These are phyloP conservation scores for Dicyrtoma fusca DNA, from an alignment of 2,888 invertebrate species.

Conservation along the genomic window DNA sequence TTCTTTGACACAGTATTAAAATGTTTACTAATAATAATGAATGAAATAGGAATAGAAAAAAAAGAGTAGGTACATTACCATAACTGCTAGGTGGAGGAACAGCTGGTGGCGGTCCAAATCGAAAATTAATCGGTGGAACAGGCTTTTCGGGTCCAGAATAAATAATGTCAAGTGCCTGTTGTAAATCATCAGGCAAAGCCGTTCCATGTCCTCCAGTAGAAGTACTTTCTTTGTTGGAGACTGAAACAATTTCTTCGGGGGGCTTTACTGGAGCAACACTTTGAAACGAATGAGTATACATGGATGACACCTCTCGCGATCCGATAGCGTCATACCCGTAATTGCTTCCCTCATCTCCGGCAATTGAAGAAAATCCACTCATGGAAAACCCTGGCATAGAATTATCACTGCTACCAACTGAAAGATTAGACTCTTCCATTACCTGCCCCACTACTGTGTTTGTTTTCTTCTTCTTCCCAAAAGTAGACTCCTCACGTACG, in stretches of 20 bases:
- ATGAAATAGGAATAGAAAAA: too few species aligned
- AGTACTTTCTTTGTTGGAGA: conserved; percentile 1
- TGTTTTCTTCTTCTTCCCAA: too few species aligned
- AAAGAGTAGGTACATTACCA: conserved; percentile 43
- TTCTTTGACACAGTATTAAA: too few species aligned
- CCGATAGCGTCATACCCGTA: conserved; percentile 29
- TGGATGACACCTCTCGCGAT: conserved; percentile 20
- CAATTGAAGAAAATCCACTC: background rate
- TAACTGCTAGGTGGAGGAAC: conserved; percentile 39
- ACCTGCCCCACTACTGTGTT: too few species aligned
- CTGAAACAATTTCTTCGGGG: conserved; percentile 17
- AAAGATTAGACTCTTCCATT: conserved; percentile 15
- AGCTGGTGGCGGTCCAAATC: conserved; percentile 50
- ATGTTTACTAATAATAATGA: too few species aligned
- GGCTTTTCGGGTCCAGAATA: conserved; percentile 38
- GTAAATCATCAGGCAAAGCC: conserved; percentile 49
- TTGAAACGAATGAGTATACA: conserved; percentile 33
- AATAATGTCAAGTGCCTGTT: conserved; percentile 56
- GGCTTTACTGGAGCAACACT: conserved; percentile 13
- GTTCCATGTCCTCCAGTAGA: background rate
- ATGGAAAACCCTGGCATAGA: conserved; percentile 29
- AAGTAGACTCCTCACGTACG: too few species aligned
- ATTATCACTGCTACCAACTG: conserved; percentile 36
- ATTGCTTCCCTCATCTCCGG: conserved; percentile 6
- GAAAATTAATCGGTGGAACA: conserved; percentile 13